These are phyloP conservation scores for Eupithecia subumbrata DNA, from an alignment of 2,888 invertebrate genomes.

Conservation along the genomic window DNA sequence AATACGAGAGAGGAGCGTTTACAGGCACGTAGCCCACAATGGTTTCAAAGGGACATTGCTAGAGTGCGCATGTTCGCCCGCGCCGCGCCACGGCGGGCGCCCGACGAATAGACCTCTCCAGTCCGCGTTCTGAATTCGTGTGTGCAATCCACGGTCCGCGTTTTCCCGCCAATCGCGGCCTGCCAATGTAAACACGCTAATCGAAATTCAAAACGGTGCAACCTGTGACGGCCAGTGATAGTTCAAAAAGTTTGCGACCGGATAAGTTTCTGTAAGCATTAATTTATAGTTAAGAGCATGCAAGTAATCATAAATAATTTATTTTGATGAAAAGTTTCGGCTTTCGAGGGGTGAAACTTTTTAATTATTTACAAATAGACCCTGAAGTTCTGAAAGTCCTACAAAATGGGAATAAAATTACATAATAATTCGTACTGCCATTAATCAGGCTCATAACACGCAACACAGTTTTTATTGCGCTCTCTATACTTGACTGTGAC, in stretches of 20 bases:
- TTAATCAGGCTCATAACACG: constrained; percentile 52
- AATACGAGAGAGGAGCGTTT: constrained; percentile 68
- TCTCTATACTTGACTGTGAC: constrained; percentile 36
- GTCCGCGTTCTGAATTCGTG: constrained; percentile 63
- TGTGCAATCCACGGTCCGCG: constrained; percentile 53
- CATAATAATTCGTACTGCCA: constrained; percentile 61
- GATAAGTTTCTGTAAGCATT: constrained; percentile 45
- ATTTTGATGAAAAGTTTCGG: constrained; percentile 20
- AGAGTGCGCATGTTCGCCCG: constrained; percentile 75
- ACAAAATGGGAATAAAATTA: constrained; percentile 61
- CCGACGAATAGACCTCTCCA: constrained; percentile 60
- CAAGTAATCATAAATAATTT: constrained; percentile 16
- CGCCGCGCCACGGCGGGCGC: constrained; percentile 60
- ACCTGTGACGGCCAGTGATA: constrained; percentile 55
- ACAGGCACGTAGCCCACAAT: constrained; percentile 72
- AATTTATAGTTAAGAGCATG: constrained; percentile 34
- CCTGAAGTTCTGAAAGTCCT: constrained; percentile 51
- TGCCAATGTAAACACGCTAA: constrained; percentile 63
- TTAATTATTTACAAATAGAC: constrained; percentile 38
- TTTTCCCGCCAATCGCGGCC: constrained; percentile 46
- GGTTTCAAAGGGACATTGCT: constrained; percentile 66
- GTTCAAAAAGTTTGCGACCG: constrained; percentile 49
- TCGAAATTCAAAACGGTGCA: constrained; percentile 45
- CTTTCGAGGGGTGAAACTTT: constrained; percentile 27
- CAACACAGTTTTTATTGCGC: constrained; percentile 42